Conservation (phyloP, 2,888 invertebrate genomes). For the Tridacna crocea region DNA sequence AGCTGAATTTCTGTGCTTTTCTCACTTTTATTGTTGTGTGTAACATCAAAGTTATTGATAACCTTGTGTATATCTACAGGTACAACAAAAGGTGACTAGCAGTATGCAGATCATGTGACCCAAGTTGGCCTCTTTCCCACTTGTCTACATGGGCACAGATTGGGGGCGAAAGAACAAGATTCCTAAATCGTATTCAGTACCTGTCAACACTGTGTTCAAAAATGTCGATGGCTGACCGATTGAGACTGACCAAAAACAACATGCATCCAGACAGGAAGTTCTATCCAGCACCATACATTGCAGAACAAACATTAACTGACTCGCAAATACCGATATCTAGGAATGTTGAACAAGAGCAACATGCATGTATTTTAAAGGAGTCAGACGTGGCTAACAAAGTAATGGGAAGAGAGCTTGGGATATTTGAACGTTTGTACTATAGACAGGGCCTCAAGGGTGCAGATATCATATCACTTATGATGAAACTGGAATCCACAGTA, state of each 20-base stretch:
- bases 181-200: too few relatives aligned
- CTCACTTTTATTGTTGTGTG: too few relatives aligned
- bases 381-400: background rate
- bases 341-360: background rate
- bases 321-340: background rate
- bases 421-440: slow-evolving; percentile 6
- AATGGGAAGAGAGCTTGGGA: background rate
- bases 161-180: background rate
- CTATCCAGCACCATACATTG: slow-evolving; percentile 20
- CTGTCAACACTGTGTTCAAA: slow-evolving; percentile 2
- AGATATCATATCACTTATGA: slow-evolving; percentile 53
- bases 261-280: slow-evolving; percentile 9
- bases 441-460: slow-evolving; percentile 32
- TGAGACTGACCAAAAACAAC: background rate
- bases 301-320: slow-evolving; percentile 7
- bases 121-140: background rate
- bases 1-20: too few relatives aligned
- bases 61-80: background rate
- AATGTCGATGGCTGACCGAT: slow-evolving; percentile 2
- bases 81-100: background rate
- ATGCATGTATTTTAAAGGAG: background rate
- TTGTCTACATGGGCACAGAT: background rate
- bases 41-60: too few relatives aligned
- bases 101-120: background rate
- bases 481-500: slow-evolving; percentile 39